Percentiles rank a stretch among this genome's conserved stretches.
phyloP scores from a whole-genome alignment of 1,140 invertebrate genomes.

The Drosophila lacertosa region DNA sequence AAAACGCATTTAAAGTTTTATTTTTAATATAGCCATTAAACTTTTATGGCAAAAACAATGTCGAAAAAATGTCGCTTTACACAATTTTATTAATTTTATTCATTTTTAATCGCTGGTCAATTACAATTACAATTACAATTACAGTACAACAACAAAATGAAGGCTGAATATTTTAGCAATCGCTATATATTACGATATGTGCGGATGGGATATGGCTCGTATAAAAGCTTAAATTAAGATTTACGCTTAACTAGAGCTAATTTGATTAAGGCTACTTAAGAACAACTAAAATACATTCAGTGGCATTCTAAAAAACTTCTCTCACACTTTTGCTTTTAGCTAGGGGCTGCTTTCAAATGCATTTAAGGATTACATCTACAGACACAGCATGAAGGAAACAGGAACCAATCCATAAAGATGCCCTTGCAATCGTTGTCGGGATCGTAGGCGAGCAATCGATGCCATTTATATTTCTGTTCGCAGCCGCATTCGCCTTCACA shows the following conservation, averaged over 20 bases:
- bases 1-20: too few species aligned
- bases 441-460: conserved; percentile 94
- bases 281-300: conserved; percentile 82
- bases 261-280: conserved; percentile 61
- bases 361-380: conserved; percentile 90
- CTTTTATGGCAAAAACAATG: not conserved
- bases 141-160: conserved; percentile 67
- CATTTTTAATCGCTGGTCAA: conserved; percentile 66
- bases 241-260: conserved; percentile 33
- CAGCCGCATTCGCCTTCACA: conserved; percentile 94
- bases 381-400: conserved; percentile 96
- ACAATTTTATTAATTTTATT: conserved; percentile 68
- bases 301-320: conserved; percentile 62
- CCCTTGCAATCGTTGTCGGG: conserved; percentile 96
- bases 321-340: conserved; percentile 23
- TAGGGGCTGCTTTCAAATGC: too few species aligned
- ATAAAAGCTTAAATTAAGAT: conserved; percentile 51
- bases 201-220: conserved; percentile 65
- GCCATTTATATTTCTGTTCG: conserved; percentile 96
- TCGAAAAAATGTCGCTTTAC: conserved; percentile 8
- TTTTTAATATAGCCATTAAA: not conserved
- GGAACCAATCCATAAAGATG: conserved; percentile 98
- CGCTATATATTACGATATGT: conserved; percentile 11
- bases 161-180: conserved; percentile 55
- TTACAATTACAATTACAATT: conserved; percentile 43